Conservation (phyloP, 1,140 invertebrate species). For the Papilio machaon region DNA sequence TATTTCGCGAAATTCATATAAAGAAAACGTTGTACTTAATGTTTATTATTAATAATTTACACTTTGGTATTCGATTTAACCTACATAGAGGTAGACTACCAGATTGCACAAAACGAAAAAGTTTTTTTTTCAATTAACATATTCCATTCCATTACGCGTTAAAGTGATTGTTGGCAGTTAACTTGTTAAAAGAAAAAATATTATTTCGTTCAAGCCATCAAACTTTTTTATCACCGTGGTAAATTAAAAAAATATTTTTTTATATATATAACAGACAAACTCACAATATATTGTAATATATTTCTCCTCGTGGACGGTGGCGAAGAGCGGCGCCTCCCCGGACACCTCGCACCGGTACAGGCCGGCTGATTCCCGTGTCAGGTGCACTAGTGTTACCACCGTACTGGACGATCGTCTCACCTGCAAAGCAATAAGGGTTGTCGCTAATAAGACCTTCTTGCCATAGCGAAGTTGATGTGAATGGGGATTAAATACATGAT, state of each 20-base stretch:
- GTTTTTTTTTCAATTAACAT: too few relatives aligned
- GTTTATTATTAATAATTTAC: neutral
- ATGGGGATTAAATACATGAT: neutral
- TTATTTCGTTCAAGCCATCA: too few relatives aligned
- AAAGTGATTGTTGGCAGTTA: too few relatives aligned
- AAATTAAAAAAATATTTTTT: too few relatives aligned
- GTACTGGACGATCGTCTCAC: conserved; percentile 57
- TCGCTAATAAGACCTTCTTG: neutral
- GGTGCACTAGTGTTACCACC: conserved; percentile 56
- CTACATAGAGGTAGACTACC: neutral
- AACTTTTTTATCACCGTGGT: too few relatives aligned
- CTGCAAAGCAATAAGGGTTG: conserved; percentile 43
- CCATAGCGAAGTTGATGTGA: neutral
- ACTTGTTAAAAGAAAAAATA: too few relatives aligned
- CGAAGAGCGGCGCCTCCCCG: conserved; percentile 91
- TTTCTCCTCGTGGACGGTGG: conserved; percentile 89
- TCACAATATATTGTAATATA: conserved; percentile 91
- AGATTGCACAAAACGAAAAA: neutral
- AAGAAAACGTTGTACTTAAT: neutral
- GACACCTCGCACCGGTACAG: conserved; percentile 93
- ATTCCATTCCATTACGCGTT: too few relatives aligned
- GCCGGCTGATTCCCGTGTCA: conserved; percentile 78
- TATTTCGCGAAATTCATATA: neutral
- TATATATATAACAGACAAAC: conserved; percentile 57
- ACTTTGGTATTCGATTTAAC: neutral